phyloP scores from a whole-genome alignment of 2,797 vertebrate genomes.

The Catostomus latipinnis region DNA sequence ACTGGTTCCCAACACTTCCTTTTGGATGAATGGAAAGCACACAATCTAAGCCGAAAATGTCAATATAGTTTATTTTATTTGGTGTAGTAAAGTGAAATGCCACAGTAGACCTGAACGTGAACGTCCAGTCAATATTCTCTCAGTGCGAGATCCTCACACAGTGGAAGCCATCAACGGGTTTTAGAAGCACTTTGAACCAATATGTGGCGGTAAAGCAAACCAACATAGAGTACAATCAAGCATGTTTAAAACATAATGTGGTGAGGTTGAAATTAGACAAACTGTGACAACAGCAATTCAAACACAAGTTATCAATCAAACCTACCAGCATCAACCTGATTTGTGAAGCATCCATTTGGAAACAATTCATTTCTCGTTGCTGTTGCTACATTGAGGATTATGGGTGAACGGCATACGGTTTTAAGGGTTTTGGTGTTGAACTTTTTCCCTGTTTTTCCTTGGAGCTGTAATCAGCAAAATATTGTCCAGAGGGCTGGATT shows the following conservation, averaged over 20 bases:
- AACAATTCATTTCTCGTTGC: conserved; percentile 36
- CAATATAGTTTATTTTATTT: conserved; percentile 71
- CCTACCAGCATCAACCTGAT: conserved; percentile 39
- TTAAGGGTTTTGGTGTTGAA: conserved; percentile 76
- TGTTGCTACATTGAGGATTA: conserved; percentile 51
- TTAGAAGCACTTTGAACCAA: conserved; percentile 65
- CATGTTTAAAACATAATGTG: conserved; percentile 44
- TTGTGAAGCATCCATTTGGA: conserved; percentile 36
- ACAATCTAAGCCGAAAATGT: conserved; percentile 21
- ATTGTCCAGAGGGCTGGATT: conserved; percentile 62
- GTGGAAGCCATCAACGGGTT: conserved; percentile 53
- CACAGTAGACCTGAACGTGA: conserved; percentile 60
- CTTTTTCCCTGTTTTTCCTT: conserved; percentile 76
- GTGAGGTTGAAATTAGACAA: conserved; percentile 46
- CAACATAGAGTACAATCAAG: conserved; percentile 58
- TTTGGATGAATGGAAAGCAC: conserved; percentile 33
- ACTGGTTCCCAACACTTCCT: neutral
- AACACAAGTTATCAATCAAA: conserved; percentile 20
- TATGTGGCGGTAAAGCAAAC: conserved; percentile 61
- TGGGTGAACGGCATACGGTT: conserved; percentile 57
- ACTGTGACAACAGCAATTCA: conserved; percentile 39
- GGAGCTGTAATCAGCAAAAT: conserved; percentile 73
- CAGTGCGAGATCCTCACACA: conserved; percentile 51
- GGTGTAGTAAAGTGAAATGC: conserved; percentile 70
- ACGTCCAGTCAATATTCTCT: conserved; percentile 60